Evolutionary conservation across 2,113 vertebrate species (phyloP), one percentile per base, ranked within the genome.

Genomic region (Saimiri boliviensis): DNA sequence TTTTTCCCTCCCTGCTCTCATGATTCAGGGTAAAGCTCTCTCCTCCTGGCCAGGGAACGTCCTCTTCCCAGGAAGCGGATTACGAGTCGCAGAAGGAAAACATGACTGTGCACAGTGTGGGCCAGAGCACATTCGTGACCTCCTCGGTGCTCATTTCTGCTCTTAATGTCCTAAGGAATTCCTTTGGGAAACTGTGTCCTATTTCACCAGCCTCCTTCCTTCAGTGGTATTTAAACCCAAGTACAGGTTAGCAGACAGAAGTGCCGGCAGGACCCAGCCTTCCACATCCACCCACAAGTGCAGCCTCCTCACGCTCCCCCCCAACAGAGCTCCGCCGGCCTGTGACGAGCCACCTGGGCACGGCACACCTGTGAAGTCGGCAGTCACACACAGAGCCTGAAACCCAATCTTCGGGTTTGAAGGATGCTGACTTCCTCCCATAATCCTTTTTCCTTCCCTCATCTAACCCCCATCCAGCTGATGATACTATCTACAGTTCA

Each of bases 401-500:
- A 97, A 96, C 97, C 37, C 89, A 93, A 86, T 93, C 74, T 83
- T 56, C 14, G 68, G 63, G 95, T 84, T 68, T 93, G 93, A 83
- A 30, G 83, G 81, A 85, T n/a, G 80, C 47, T 5, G 77, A 71
- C 40, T 37, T 10, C 77, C 82, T 93, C 93, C 93, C 21, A 89
- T 87, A 68, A 71, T 68, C 73, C 92, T 27, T 76, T 89, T 93
- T 73, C 88, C 52, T 90, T 71, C 49, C 42, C 76, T n/a, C 13
- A 60, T 12, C n/a, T 66, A 42, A 25, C 52, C 81, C 56, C 66
- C 54, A 77, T 86, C 86, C 88, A 87, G 96, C 84, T 87, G 98
- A 97, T 74, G 97, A 94, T 82, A 93, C 90, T 49, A 49, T 93
- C 32, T 93, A 89, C 93, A 82, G 47, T 85, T 95, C 94, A 95